Conservation (phyloP, 2,888 invertebrate species). For the Cheilosia soror region DNA sequence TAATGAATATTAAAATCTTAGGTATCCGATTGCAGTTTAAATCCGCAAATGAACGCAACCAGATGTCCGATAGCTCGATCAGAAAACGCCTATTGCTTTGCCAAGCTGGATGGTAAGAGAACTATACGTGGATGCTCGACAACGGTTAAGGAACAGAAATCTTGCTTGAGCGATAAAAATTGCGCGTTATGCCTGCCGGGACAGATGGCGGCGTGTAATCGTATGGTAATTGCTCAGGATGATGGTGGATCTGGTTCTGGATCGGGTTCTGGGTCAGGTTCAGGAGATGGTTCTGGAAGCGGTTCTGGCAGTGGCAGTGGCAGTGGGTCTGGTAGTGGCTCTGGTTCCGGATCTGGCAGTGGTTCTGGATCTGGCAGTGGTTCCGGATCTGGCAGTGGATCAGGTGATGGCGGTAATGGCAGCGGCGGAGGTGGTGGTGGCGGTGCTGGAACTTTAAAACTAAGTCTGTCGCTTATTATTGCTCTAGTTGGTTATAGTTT, state of each 20-base stretch:
- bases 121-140: slow-evolving; percentile 77
- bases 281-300: slow-evolving; percentile 30
- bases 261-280: slow-evolving; percentile 39
- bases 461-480: slow-evolving; percentile 23
- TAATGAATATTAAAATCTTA: slow-evolving; percentile 37
- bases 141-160: slow-evolving; percentile 73
- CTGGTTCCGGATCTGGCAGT: slow-evolving; percentile 37
- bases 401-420: slow-evolving; percentile 12
- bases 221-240: slow-evolving; percentile 4
- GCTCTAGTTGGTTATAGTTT: slow-evolving; percentile 5
- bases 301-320: slow-evolving; percentile 45
- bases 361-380: slow-evolving; percentile 39
- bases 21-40: slow-evolving; percentile 75
- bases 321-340: slow-evolving; percentile 44
- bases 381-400: slow-evolving; percentile 33
- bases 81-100: slow-evolving; percentile 77
- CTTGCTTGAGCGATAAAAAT: slow-evolving; percentile 67
- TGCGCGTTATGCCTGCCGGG: slow-evolving; percentile 77
- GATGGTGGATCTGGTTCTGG: slow-evolving; percentile 31
- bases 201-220: slow-evolving; percentile 76
- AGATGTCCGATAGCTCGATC: slow-evolving; percentile 77
- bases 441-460: not conserved
- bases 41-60: slow-evolving; percentile 43
- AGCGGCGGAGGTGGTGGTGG: slow-evolving; percentile 17
- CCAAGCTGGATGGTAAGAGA: slow-evolving; percentile 55